Evolutionary conservation across 2,113 vertebrate species (phyloP).

Genomic region (Chaenocephalus aceratus): DNA sequence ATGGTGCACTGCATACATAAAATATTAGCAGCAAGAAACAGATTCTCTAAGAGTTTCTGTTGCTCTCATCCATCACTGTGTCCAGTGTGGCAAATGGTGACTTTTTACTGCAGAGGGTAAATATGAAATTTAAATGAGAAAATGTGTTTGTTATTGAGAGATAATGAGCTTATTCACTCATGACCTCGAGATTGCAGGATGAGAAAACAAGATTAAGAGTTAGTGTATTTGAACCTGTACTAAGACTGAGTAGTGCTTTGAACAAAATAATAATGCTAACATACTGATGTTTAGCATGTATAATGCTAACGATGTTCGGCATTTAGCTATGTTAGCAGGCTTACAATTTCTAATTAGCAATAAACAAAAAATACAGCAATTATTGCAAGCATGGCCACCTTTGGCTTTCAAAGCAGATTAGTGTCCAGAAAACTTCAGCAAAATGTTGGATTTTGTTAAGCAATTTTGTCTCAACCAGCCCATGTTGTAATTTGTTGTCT

Average conservation of each 20-base stretch:
- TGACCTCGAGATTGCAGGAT: neutral
- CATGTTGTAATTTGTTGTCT: neutral
- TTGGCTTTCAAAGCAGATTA: neutral
- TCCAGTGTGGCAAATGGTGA: neutral
- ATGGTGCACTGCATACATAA: too few species aligned
- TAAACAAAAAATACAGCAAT: neutral
- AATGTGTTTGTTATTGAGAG: neutral
- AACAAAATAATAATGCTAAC: neutral
- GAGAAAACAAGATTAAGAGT: neutral
- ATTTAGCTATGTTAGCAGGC: neutral
- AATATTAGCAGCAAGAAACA: neutral
- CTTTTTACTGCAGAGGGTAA: neutral
- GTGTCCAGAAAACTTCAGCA: neutral
- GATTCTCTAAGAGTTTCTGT: neutral
- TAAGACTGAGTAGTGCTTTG: neutral
- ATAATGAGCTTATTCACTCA: neutral
- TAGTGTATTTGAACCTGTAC: neutral
- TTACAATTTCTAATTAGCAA: neutral
- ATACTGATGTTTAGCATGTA: neutral
- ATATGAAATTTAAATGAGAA: conserved; percentile 3
- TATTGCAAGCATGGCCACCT: neutral
- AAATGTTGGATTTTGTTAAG: neutral
- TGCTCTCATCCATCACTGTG: neutral
- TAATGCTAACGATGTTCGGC: neutral
- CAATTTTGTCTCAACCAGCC: neutral